phyloP scores from a whole-genome alignment of 2,113 vertebrate genomes.

The Junco hyemalis region DNA sequence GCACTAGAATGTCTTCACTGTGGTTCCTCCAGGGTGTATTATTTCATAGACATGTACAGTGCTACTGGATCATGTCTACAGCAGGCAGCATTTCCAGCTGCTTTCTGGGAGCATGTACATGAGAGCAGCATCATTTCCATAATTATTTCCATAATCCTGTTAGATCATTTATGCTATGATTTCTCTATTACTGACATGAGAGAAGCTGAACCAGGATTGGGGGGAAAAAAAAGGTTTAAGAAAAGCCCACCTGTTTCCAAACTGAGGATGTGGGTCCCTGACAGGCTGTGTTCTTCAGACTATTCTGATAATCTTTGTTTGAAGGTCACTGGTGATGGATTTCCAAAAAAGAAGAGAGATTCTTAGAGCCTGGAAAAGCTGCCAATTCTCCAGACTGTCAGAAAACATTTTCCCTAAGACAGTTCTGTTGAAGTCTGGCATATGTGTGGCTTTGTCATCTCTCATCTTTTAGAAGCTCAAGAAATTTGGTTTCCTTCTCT shows the following conservation, averaged over 20 bases:
- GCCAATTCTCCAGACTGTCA: neutral
- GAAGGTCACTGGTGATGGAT: neutral
- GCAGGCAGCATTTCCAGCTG: neutral
- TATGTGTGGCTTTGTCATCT: conserved; percentile 12
- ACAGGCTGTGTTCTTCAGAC: neutral
- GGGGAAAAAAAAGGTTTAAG: neutral
- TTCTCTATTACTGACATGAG: neutral
- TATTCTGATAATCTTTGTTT: neutral
- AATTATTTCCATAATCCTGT: neutral
- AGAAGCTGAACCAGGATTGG: neutral
- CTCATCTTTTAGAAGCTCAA: neutral
- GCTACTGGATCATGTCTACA: neutral
- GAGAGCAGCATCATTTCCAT: neutral
- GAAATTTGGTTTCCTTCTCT: neutral
- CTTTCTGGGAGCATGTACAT: neutral
- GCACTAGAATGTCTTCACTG: neutral
- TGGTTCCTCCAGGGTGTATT: neutral
- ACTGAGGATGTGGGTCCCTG: neutral
- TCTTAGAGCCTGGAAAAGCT: neutral
- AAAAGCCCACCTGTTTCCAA: neutral
- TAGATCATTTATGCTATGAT: neutral
- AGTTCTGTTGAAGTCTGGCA: neutral
- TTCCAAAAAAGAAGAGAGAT: neutral
- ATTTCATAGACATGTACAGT: neutral
- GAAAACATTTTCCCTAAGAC: neutral